Base-by-base conservation (phyloP, 1,140 invertebrate species). In the Drosophila setifemur region DNA sequence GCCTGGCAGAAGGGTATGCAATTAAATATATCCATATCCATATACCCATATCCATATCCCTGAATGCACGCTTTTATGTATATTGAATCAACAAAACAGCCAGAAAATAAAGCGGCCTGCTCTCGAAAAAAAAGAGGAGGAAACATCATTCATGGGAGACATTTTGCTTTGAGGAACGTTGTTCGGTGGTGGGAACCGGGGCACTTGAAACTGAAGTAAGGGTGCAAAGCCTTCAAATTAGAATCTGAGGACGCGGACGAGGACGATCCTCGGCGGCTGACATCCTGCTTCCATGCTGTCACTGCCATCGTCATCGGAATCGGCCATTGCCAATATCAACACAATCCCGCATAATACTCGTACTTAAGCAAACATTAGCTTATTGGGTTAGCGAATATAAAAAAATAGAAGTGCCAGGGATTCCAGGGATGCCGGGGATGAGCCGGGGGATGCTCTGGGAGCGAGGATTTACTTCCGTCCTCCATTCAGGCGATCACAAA, bases 161-260 rank as follows among this genome's bases (percentile, higher is more conserved):
- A 71, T 69, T 69, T 73, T 73, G 55, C 63, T 68, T 69, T 26
- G 43, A 11, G n/a, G n/a, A n/a, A n/a, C n/a, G n/a, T n/a, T n/a
- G n/a, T n/a, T n/a, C 23, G 5, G 11, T 2, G 3, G 6, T 4
- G 19, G 21, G 6, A 11, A 43, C 4, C 28, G 53, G 26, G 68
- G 52, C 16, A 55, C 50, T 12, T 29, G 19, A 50, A 67, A 18
- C 11, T 54, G 35, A 31, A 54, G 37, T 72, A 45, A 61, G 70
- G 64, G 55, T 68, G 14, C 44, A 61, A 68, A 21, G n/a, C n/a
- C n/a, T 42, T 54, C 54, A 33, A 49, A 66, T 57, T n/a, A n/a
- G n/a, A 71, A 58, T 58, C 64, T 31, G 48, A 42, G 39, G 50
- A 12, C 14, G 33, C 49, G n/a, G n/a, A n/a, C n/a, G n/a, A n/a